A percentile compares a stretch with the other conserved stretches of the same genome.
Evolutionary conservation across 2,797 vertebrate species (phyloP).

Genomic region (Enteromius mattozi): DNA sequence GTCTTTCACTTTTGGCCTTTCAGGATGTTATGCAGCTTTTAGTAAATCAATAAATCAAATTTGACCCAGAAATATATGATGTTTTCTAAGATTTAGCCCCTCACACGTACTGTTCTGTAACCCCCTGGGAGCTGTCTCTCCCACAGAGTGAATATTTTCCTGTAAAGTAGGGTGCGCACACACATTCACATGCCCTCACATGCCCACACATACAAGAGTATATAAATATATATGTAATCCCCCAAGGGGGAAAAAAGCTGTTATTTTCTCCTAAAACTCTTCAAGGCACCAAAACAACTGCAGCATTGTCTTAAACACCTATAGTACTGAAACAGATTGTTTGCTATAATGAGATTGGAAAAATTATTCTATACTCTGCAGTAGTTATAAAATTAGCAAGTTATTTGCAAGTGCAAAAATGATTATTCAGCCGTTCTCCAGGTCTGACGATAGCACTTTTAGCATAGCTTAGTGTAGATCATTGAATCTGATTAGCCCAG

Average conservation of each 20-base stretch:
- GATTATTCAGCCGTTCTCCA: no score
- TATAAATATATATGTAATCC: not conserved
- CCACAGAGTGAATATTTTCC: not conserved
- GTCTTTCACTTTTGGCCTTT: not conserved
- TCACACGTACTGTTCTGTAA: not conserved
- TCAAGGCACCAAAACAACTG: not conserved
- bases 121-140: not conserved
- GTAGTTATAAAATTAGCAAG: not conserved
- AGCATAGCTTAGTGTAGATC: no score
- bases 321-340: not conserved
- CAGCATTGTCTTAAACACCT: not conserved
- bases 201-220: not conserved
- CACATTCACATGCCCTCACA: not conserved
- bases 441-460: no score
- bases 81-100: not conserved
- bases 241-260: not conserved
- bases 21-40: not conserved
- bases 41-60: slow-evolving; percentile 1
- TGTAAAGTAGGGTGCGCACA: not conserved
- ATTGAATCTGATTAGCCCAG: no score
- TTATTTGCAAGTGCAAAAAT: not conserved
- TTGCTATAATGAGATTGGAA: not conserved
- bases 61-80: not conserved
- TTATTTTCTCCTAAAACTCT: slow-evolving; percentile 1
- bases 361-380: not conserved